Base-by-base conservation (phyloP, 2,113 vertebrate genomes). In the Oncorhynchus kisutch region DNA sequence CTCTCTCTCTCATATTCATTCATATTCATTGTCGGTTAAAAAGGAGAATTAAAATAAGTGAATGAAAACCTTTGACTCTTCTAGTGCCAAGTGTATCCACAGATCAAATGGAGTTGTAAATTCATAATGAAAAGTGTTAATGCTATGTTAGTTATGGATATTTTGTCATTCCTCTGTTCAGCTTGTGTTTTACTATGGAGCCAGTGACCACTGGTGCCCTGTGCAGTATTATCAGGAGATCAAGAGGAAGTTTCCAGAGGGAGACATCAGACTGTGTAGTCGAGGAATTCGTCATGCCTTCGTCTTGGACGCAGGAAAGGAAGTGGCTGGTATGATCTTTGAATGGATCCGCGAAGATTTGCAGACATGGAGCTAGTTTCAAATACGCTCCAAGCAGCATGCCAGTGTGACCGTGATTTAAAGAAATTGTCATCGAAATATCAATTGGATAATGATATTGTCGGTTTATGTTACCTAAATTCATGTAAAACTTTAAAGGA, bases 141-240 rank as follows among this genome's bases (percentile, higher is more conserved):
- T 62, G n/a, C 5, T 5, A 54, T 54, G 14, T 54, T 18, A 18
- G 51, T 54, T 54, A 54, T 54, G 51, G 51, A 54, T 54, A 54
- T 18, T 14, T 54, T 54, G 12, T 54, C 16, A 18, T 18, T 62
- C 59, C n/a, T 62, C 59, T 62, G 6, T 62, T 62, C 59, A 99
- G 98, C 94, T 99, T 12, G 94, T 95, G 59, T 99, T 99, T 90
- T 99, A 99, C 81, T 98, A 99, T 13, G 96, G 98, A 27, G 85
- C 90, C 1, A 76, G 72, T 51, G 97, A 99, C 85, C 71, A 71
- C 68, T 99, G 97, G 97, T 99, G 97, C 74, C 97, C 97, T 0
- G 85, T 91, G 49, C 80, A 92, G 34, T 99, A 94, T 83, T 99
- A 96, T 2, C 92, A 96, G 11, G 96, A 98, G 81, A 95, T 99